Evolutionary conservation across 2,888 invertebrate genomes (phyloP).

Genomic region (Eudemis profundana): DNA sequence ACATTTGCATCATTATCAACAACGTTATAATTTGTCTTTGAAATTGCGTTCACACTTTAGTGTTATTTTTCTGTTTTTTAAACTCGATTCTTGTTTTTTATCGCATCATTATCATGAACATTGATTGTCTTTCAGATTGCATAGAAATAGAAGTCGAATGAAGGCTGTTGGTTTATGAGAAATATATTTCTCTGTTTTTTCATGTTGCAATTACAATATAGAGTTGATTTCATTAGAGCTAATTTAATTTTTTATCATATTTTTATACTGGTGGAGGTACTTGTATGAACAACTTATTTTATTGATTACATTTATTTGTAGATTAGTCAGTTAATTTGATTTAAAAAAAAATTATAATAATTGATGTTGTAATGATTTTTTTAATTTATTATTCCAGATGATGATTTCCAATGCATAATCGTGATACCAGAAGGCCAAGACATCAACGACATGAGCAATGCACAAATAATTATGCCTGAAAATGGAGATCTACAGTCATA

Average conservation of each 20-base stretch:
- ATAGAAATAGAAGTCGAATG: slow-evolving; percentile 41
- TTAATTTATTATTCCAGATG: slow-evolving; percentile 64
- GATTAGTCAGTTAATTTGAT: slow-evolving; percentile 3
- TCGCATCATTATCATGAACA: slow-evolving; percentile 28
- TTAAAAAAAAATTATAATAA: background rate
- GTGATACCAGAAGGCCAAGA: slow-evolving; percentile 76
- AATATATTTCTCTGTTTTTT: slow-evolving; percentile 11
- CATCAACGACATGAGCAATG: slow-evolving; percentile 56
- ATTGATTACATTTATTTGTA: slow-evolving; percentile 18
- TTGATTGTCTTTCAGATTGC: slow-evolving; percentile 43
- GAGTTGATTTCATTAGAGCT: slow-evolving; percentile 31
- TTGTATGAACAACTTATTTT: slow-evolving; percentile 23
- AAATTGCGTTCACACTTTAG: too few relatives aligned
- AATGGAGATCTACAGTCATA: slow-evolving; percentile 34
- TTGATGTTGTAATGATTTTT: slow-evolving; percentile 8
- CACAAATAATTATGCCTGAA: slow-evolving; percentile 58
- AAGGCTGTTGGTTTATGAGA: slow-evolving; percentile 28
- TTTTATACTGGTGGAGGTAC: slow-evolving; percentile 31
- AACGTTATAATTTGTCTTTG: too few relatives aligned
- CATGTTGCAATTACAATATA: slow-evolving; percentile 19
- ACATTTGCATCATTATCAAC: too few relatives aligned
- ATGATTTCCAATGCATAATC: slow-evolving; percentile 78
- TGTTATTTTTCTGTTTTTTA: background rate
- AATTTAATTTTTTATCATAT: slow-evolving; percentile 24
- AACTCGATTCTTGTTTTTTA: slow-evolving; percentile 8